Conservation (phyloP, 2,888 invertebrate genomes). For the Macaria liturata region DNA sequence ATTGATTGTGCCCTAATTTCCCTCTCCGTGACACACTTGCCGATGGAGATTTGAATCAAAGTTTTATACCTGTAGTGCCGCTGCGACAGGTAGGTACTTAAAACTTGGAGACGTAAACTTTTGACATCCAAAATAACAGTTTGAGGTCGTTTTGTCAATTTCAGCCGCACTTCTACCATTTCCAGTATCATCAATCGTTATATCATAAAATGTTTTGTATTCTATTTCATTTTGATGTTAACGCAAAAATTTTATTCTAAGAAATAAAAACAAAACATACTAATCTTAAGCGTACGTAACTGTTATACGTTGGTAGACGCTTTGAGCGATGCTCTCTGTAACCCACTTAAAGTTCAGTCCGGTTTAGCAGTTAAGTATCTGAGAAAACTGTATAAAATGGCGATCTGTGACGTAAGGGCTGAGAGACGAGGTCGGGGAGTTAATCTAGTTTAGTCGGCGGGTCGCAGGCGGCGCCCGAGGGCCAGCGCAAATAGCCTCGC, state of each 20-base stretch:
- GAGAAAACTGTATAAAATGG: slow-evolving; percentile 39
- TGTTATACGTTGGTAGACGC: not conserved
- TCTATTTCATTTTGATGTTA: too few species aligned
- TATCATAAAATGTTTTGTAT: not conserved
- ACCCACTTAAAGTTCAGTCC: slow-evolving; percentile 14
- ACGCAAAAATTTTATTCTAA: too few species aligned
- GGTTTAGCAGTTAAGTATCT: slow-evolving; percentile 17
- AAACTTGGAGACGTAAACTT: too few species aligned
- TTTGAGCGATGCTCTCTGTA: slow-evolving; percentile 4
- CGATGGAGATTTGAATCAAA: slow-evolving; percentile 2
- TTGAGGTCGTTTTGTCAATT: too few species aligned
- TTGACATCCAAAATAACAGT: too few species aligned
- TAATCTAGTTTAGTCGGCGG: slow-evolving; percentile 68
- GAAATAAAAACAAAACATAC: too few species aligned
- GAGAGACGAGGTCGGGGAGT: slow-evolving; percentile 56
- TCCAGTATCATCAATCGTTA: too few species aligned
- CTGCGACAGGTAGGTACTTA: not conserved
- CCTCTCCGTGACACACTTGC: slow-evolving; percentile 5
- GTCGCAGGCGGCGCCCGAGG: slow-evolving; percentile 55
- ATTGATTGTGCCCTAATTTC: slow-evolving; percentile 12
- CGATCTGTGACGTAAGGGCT: slow-evolving; percentile 48
- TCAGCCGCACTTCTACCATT: too few species aligned
- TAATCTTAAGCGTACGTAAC: too few species aligned
- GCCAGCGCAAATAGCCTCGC: slow-evolving; percentile 69
- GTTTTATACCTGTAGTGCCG: not conserved